These are phyloP conservation scores for Drosophila lacertosa DNA, from an alignment of 1,140 invertebrate species.

Conservation along the genomic window DNA sequence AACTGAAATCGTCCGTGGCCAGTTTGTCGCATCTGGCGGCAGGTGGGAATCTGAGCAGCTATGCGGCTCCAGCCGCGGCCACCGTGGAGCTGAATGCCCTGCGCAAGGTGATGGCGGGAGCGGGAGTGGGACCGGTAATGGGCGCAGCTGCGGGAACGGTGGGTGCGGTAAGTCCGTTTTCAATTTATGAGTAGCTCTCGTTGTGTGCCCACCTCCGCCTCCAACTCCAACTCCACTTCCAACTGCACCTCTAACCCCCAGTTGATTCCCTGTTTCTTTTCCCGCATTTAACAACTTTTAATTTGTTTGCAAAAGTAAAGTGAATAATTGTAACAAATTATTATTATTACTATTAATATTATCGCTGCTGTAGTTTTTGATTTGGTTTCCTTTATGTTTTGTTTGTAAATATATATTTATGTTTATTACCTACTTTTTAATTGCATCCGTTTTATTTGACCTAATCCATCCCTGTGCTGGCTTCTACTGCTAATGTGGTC, in stretches of 20 bases:
- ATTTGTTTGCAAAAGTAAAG: slow-evolving; percentile 7
- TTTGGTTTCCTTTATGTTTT: slow-evolving; percentile 26
- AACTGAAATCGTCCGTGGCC: slow-evolving; percentile 54
- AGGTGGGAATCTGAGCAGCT: slow-evolving; percentile 51
- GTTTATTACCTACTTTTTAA: slow-evolving; percentile 42
- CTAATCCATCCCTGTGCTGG: slow-evolving; percentile 36
- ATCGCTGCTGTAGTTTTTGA: slow-evolving; percentile 20
- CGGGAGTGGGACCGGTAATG: slow-evolving; percentile 34
- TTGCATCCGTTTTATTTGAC: slow-evolving; percentile 69
- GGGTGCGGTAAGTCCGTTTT: slow-evolving; percentile 82
- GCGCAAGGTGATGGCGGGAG: slow-evolving; percentile 70
- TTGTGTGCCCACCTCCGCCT: slow-evolving; percentile 57
- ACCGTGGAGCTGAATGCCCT: slow-evolving; percentile 68
- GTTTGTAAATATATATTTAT: slow-evolving; percentile 67
- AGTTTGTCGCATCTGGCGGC: slow-evolving; percentile 60
- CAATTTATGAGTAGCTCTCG: slow-evolving; percentile 68
- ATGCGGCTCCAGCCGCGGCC: slow-evolving; percentile 35
- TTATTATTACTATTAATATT: slow-evolving; percentile 36
- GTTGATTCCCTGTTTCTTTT: slow-evolving; percentile 41
- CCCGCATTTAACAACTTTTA: slow-evolving; percentile 19
- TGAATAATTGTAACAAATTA: slow-evolving; percentile 31
- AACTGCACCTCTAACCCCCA: slow-evolving; percentile 64
- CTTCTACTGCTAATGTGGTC: not conserved
- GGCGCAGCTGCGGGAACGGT: slow-evolving; percentile 44
- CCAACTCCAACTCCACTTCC: slow-evolving; percentile 45